Conservation (phyloP, 2,888 invertebrate genomes). For the Dryadula phaetusa region DNA sequence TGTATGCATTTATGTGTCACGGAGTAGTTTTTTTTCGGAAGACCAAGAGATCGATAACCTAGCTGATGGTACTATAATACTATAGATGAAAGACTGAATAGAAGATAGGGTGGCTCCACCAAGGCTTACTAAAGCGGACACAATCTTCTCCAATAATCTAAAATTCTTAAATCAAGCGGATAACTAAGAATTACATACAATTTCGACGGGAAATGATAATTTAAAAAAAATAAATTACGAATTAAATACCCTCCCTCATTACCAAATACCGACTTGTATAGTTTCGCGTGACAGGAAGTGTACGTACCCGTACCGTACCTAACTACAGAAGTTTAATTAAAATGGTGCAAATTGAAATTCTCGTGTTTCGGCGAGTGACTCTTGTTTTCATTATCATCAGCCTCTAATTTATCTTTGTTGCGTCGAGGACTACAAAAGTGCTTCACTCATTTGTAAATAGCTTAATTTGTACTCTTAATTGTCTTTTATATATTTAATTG, state of each 20-base stretch:
- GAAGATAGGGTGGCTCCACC: no score
- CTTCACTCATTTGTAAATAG: conserved; percentile 47
- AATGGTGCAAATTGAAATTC: conserved; percentile 68
- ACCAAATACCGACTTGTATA: conserved; percentile 8
- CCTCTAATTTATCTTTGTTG: conserved; percentile 72
- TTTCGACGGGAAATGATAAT: no score
- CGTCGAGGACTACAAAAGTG: conserved; percentile 50
- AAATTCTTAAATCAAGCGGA: no score
- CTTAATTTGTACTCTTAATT: conserved; percentile 36
- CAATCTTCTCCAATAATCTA: no score
- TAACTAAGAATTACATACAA: no score
- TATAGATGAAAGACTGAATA: no score
- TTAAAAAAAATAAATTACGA: not conserved
- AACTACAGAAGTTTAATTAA: conserved; percentile 62
- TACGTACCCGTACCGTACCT: conserved; percentile 10
- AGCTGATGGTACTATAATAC: no score
- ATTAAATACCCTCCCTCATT: conserved; percentile 8
- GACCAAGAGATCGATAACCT: no score
- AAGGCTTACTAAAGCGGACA: no score
- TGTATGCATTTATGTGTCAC: no score
- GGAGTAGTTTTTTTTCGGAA: no score
- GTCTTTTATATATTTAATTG: conserved; percentile 11
- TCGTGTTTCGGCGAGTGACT: conserved; percentile 59
- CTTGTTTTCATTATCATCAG: conserved; percentile 74
- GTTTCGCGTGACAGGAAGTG: conserved; percentile 27